Evolutionary conservation across 2,888 invertebrate species (phyloP).

Genomic region (Xanthia togata): DNA sequence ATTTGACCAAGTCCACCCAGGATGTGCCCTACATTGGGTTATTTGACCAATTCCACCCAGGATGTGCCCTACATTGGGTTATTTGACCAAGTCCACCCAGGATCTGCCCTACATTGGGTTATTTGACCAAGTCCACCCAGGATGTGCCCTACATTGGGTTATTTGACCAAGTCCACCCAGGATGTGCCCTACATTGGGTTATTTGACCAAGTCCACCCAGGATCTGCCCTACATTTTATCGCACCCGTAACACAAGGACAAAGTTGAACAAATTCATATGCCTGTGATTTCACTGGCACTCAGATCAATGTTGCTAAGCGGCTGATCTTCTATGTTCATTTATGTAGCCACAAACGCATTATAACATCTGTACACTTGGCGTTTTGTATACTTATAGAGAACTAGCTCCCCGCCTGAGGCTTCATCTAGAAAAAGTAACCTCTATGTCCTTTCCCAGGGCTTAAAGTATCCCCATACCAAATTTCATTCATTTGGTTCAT

Average conservation of each 20-base stretch:
- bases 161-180: too few relatives aligned
- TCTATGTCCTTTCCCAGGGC: neutral
- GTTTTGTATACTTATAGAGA: neutral
- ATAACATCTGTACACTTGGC: neutral
- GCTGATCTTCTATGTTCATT: neutral
- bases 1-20: neutral
- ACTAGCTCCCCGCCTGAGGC: neutral
- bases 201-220: neutral
- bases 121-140: too few relatives aligned
- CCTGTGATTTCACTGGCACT: neutral
- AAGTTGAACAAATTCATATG: constrained; percentile 40
- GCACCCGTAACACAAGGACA: neutral
- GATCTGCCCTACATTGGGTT: neutral
- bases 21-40: neutral
- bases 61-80: too few relatives aligned
- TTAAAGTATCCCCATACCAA: neutral
- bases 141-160: too few relatives aligned
- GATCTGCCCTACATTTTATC: neutral
- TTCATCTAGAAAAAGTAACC: neutral
- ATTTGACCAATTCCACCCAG: too few relatives aligned
- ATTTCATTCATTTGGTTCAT: neutral
- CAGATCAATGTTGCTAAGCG: constrained; percentile 4
- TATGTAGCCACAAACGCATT: neutral
- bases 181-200: neutral
- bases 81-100: neutral